Evolutionary conservation across 2,888 invertebrate species (phyloP).

Genomic region (Stomorhina lunata): DNA sequence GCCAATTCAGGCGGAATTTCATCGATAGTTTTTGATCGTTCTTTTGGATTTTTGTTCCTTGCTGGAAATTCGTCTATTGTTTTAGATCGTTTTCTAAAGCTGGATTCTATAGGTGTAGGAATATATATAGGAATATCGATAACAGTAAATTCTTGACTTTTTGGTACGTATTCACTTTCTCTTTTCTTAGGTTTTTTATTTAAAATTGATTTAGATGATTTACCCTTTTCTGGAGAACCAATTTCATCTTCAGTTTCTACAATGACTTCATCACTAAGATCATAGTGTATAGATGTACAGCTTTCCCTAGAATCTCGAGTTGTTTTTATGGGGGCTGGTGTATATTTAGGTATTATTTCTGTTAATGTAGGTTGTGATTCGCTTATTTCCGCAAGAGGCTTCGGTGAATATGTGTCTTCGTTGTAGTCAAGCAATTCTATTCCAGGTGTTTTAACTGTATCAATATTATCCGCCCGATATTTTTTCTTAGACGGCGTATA

Average conservation of each 20-base stretch:
- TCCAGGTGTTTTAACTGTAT: conserved; percentile 4
- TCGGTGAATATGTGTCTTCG: conserved; percentile 59
- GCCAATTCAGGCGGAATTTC: not conserved
- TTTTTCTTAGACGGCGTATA: conserved; percentile 58
- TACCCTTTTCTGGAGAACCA: not conserved
- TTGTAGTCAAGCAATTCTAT: conserved; percentile 3
- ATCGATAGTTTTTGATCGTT: not conserved
- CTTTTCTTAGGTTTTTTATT: not conserved
- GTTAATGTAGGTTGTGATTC: not conserved
- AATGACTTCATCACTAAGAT: not conserved
- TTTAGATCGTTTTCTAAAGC: conserved; percentile 2
- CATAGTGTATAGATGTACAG: not conserved
- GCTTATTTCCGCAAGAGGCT: not conserved
- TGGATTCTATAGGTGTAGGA: conserved; percentile 23
- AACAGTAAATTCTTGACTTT: not conserved
- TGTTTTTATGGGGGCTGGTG: conserved; percentile 23
- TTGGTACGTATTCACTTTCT: conserved; percentile 12
- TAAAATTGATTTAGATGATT: not conserved
- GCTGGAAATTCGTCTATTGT: conserved; percentile 17
- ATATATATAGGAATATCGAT: conserved; percentile 6
- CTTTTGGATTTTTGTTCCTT: not conserved
- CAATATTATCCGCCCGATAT: not conserved
- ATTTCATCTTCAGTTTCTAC: not conserved
- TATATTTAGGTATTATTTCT: conserved; percentile 37
- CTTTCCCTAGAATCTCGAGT: not conserved